phyloP scores from a whole-genome alignment of 2,113 vertebrate genomes.

The Nycticryphes semicollaris region DNA sequence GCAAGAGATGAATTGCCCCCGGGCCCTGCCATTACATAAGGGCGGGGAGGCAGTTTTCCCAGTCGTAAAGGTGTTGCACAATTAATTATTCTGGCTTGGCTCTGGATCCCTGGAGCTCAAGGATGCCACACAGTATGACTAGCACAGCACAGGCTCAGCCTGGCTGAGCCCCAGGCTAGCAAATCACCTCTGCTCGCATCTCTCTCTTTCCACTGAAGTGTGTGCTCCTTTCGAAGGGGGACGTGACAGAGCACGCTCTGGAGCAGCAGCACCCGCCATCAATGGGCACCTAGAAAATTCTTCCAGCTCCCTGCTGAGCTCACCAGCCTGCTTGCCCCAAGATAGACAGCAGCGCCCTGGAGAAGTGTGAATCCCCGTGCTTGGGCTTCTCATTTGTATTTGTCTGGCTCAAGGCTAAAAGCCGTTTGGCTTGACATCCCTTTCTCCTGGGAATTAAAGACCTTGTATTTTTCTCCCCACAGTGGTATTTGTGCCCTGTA shows the following conservation, averaged over 20 bases:
- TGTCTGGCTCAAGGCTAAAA: background rate
- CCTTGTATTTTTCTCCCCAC: background rate
- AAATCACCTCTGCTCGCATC: background rate
- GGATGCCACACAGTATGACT: slow-evolving; percentile 26
- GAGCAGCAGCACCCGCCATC: background rate
- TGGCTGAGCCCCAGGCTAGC: background rate
- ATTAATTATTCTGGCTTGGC: slow-evolving; percentile 42
- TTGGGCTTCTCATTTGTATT: background rate
- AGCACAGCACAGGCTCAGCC: background rate
- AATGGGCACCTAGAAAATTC: background rate
- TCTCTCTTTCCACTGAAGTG: background rate
- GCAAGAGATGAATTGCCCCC: background rate
- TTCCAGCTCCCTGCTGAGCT: rapidly evolving
- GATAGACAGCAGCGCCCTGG: background rate
- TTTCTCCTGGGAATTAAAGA: slow-evolving; percentile 24
- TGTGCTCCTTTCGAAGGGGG: background rate
- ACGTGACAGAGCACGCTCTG: background rate
- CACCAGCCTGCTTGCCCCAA: background rate
- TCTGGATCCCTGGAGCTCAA: background rate
- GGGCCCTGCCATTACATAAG: background rate
- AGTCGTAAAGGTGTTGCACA: slow-evolving; percentile 48
- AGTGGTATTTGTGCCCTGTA: background rate
- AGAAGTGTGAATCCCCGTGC: background rate
- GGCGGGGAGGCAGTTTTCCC: background rate
- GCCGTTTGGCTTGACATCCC: background rate